phyloP scores from a whole-genome alignment of 1,140 invertebrate species.

The Sycophila sp. region DNA sequence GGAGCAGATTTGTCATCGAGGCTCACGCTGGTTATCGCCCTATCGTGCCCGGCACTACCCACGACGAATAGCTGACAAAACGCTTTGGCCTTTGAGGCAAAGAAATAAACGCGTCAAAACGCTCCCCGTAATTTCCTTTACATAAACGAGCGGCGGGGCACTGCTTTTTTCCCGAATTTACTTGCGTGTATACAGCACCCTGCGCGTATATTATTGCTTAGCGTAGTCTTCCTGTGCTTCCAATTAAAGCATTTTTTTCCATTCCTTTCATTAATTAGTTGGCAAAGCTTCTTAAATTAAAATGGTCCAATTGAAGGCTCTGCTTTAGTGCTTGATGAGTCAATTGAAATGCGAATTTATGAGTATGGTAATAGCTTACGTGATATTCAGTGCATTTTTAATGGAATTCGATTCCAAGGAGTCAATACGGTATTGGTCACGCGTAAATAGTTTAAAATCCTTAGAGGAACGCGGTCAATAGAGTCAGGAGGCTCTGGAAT shows the following conservation, averaged over 20 bases:
- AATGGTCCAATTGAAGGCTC: too few species aligned
- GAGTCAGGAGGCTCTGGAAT: too few species aligned
- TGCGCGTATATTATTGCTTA: conserved; percentile 27
- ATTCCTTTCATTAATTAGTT: too few species aligned
- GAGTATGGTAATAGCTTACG: too few species aligned
- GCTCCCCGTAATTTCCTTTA: conserved; percentile 18
- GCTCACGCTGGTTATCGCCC: conserved; percentile 34
- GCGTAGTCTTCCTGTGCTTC: neutral
- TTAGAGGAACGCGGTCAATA: too few species aligned
- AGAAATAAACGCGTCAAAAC: conserved; percentile 35
- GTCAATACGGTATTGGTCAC: too few species aligned
- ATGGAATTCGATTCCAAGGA: too few species aligned
- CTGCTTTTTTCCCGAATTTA: conserved; percentile 19
- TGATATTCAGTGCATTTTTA: too few species aligned
- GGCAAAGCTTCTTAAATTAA: too few species aligned
- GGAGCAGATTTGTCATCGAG: conserved; percentile 46
- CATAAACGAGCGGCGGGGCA: conserved; percentile 14
- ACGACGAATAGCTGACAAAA: conserved; percentile 29
- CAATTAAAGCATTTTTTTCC: conserved; percentile 14
- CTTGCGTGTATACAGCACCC: conserved; percentile 17
- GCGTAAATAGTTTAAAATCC: too few species aligned
- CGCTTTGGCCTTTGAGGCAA: conserved; percentile 28
- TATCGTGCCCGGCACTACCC: neutral
- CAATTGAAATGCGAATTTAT: too few species aligned
- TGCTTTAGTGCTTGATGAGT: too few species aligned